Conservation (phyloP, 2,888 invertebrate genomes). For the Alitta virens region DNA sequence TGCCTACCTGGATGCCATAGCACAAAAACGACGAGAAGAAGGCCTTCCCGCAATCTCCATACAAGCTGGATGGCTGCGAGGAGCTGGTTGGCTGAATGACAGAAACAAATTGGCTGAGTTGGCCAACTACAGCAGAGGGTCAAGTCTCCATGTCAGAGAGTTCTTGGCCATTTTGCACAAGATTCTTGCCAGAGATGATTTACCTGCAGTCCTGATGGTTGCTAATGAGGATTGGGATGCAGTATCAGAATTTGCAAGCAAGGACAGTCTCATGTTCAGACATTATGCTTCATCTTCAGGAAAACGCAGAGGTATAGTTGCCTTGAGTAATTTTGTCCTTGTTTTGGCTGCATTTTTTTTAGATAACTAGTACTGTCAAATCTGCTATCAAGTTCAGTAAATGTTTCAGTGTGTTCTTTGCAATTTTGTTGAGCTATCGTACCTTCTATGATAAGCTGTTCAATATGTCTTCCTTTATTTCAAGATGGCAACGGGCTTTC, state of each 20-base stretch:
- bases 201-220: slow-evolving; percentile 7
- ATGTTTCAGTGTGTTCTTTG: too few species aligned
- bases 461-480: not conserved
- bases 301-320: not conserved
- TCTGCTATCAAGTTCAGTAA: too few species aligned
- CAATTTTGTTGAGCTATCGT: too few species aligned
- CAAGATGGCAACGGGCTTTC: not conserved
- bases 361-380: too few species aligned
- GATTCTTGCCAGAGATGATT: not conserved
- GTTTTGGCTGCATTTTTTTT: too few species aligned
- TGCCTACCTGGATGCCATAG: slow-evolving; percentile 1
- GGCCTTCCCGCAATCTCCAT: slow-evolving; percentile 7
- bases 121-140: not conserved
- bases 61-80: slow-evolving; percentile 7
- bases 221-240: slow-evolving; percentile 10
- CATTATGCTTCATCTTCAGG: slow-evolving; percentile 4
- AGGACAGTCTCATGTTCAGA: not conserved
- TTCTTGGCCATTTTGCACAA: slow-evolving; percentile 8
- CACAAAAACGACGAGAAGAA: not conserved
- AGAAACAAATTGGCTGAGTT: not conserved
- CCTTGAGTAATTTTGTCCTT: too few species aligned
- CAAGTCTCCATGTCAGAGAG: slow-evolving; percentile 2
- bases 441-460: too few species aligned
- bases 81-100: slow-evolving; percentile 2
- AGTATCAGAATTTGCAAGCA: not conserved